A percentile compares a stretch with the other conserved stretches of the same genome.
These are phyloP conservation scores for Scotopteryx bipunctaria DNA, from an alignment of 2,888 invertebrate species.

Conservation along the genomic window DNA sequence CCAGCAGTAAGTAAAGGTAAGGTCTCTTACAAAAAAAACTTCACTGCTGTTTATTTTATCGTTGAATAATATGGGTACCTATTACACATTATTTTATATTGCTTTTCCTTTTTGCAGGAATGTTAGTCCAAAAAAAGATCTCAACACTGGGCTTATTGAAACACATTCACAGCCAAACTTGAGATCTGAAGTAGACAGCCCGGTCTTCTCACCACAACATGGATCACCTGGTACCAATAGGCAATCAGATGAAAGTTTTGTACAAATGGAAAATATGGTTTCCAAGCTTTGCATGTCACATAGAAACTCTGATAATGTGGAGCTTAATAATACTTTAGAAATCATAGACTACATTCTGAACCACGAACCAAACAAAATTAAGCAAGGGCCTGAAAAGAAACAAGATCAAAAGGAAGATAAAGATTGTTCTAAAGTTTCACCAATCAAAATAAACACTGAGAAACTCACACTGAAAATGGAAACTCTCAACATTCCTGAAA, in stretches of 20 bases:
- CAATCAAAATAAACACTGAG: slow-evolving; percentile 1
- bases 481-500: slow-evolving; percentile 1
- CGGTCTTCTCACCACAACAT: slow-evolving; percentile 19
- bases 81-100: too few species aligned
- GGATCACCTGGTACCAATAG: slow-evolving; percentile 38
- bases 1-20: too few species aligned
- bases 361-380: slow-evolving; percentile 44
- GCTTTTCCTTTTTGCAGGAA: slow-evolving; percentile 5
- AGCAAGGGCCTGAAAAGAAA: background rate
- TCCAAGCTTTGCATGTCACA: slow-evolving; percentile 47
- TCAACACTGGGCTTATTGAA: slow-evolving; percentile 57
- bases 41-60: too few species aligned
- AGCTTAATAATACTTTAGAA: slow-evolving; percentile 61
- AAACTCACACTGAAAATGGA: background rate
- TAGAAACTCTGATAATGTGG: slow-evolving; percentile 36
- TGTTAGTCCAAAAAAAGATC: slow-evolving; percentile 25
- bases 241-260: slow-evolving; percentile 57
- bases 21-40: too few species aligned
- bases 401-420: slow-evolving; percentile 5
- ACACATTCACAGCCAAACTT: slow-evolving; percentile 64
- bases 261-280: slow-evolving; percentile 59
- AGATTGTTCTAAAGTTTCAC: slow-evolving; percentile 7
- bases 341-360: slow-evolving; percentile 60
- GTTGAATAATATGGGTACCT: too few species aligned
- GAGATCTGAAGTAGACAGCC: slow-evolving; percentile 23